A percentile compares a stretch with the other conserved stretches of the same genome.
phyloP scores from a whole-genome alignment of 2,797 vertebrate species.

The Melanotaenia nigrans region DNA sequence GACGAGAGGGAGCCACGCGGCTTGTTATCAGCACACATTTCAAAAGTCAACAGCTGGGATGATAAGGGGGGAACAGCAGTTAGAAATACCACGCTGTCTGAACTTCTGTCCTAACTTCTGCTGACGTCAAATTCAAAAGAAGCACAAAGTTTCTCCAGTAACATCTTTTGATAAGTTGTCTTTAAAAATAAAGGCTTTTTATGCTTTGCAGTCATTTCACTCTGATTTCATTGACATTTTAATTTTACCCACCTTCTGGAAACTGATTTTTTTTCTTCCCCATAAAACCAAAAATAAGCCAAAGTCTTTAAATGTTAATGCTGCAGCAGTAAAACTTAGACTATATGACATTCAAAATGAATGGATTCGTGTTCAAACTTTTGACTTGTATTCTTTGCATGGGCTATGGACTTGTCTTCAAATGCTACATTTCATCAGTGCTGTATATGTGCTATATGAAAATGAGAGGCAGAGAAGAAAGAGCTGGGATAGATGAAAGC shows the following conservation, averaged over 20 bases:
- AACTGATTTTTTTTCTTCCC: too few relatives aligned
- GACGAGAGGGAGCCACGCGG: neutral
- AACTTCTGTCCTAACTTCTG: neutral
- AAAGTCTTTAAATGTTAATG: too few relatives aligned
- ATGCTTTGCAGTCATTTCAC: too few relatives aligned
- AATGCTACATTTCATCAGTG: slow-evolving; percentile 4
- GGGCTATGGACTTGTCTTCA: neutral
- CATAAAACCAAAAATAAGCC: too few relatives aligned
- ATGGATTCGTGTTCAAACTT: neutral
- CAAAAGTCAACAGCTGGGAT: neutral
- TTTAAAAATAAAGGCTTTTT: neutral
- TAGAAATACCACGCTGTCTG: neutral
- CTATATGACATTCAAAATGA: neutral
- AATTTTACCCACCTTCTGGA: too few relatives aligned
- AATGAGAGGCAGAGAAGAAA: slow-evolving; percentile 15
- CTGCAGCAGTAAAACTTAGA: too few relatives aligned
- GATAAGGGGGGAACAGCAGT: neutral
- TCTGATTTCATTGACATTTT: too few relatives aligned
- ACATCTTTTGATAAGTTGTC: neutral
- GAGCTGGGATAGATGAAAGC: slow-evolving; percentile 4
- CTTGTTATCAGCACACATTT: neutral
- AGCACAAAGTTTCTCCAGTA: neutral
- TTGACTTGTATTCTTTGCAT: neutral
- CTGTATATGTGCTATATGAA: neutral
- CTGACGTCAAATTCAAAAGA: neutral